Base-by-base conservation (phyloP, 35 echinoderm and acorn worm species). In the Ophioderma brevispina region DNA sequence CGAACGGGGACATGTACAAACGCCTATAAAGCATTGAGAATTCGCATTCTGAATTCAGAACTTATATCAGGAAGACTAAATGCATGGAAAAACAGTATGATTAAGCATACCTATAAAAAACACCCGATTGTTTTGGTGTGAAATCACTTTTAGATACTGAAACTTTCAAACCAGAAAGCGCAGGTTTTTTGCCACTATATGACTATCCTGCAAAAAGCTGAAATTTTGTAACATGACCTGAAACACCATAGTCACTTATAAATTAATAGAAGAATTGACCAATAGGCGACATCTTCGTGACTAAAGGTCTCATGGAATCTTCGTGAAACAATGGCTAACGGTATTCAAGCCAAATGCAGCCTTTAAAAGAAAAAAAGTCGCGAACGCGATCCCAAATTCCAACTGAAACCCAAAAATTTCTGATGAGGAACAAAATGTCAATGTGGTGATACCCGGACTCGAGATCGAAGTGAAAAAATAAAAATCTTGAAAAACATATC, bases 71-170 rank as follows among this genome's bases (percentile, higher is more conserved):
- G 42, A 49, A 84, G 81, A 84, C 81, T 84, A 33, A 84, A 84
- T 84, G 40, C 81, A 84, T 84, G 1, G 81, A n/a, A n/a, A 84
- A 55, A 84, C 55, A 13, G 81, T 52, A 84, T 84, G 31, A 15
- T 40, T 1, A 39, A 82, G 17, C 80, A 82, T 70, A 11, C 34
- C 78, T 38, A 80, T n/a, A 35, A n/a, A n/a, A 80, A 21, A 33
- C 78, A 1, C 78, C 78, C 5, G 59, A 6, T 70, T 91, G 52
- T n/a, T 79, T 82, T 85, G 59, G 89, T 85, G 43, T 42, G 18
- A 31, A n/a, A 91, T 84, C 34, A 85, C 89, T 37, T 81, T 78
- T 0, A 86, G 81, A 86, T 91, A n/a, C n/a, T n/a, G n/a, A n/a
- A n/a, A n/a, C n/a, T n/a, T n/a, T 91, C 6, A 21, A n/a, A n/a